Conservation (phyloP, 2,888 invertebrate genomes). For the Acleris laterana region DNA sequence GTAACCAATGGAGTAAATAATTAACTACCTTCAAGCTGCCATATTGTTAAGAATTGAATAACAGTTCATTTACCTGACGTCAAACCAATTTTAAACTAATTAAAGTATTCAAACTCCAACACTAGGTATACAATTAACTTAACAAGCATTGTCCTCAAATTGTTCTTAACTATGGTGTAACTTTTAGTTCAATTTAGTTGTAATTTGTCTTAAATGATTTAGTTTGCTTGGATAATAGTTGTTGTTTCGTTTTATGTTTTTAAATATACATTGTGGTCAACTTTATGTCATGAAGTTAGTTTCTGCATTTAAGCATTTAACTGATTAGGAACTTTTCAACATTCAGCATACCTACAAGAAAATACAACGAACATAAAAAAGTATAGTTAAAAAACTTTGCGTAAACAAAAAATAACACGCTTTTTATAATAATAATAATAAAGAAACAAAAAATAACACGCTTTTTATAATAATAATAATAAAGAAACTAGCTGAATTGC, state of each 20-base stretch:
- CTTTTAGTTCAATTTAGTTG: conserved; percentile 9
- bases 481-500: too few relatives aligned
- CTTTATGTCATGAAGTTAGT: background rate
- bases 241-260: background rate
- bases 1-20: background rate
- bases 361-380: too few relatives aligned
- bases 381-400: too few relatives aligned
- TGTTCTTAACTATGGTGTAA: conserved; percentile 1
- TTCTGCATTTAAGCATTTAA: too few relatives aligned
- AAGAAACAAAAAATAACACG: too few relatives aligned
- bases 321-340: too few relatives aligned
- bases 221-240: conserved; percentile 2
- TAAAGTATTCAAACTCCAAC: conserved; percentile 10
- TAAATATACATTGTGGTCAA: background rate
- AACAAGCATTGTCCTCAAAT: conserved; percentile 7
- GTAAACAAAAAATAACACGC: too few relatives aligned
- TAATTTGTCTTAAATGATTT: background rate
- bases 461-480: too few relatives aligned
- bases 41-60: background rate
- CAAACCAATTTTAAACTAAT: conserved; percentile 6
- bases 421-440: too few relatives aligned
- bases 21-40: background rate
- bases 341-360: too few relatives aligned
- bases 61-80: background rate
- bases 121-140: conserved; percentile 1